Percentiles rank a stretch among this genome's conserved stretches.
Conservation (phyloP, 2,888 invertebrate genomes). For the Exocentrus adspersus region DNA sequence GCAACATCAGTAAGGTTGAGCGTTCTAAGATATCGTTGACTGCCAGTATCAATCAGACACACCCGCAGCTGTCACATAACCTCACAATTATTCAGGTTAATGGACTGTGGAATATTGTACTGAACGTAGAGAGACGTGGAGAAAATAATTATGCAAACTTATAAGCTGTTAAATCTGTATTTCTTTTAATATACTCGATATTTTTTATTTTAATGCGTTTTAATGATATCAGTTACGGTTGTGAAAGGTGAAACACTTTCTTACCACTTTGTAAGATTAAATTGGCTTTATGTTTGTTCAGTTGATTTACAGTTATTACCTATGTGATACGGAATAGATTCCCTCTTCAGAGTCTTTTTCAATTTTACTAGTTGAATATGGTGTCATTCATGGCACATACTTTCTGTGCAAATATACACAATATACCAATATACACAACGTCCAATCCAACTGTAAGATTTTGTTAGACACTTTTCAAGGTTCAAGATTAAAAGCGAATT, state of each 20-base stretch:
- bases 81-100: slow-evolving; percentile 28
- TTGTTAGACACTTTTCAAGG: too few relatives aligned
- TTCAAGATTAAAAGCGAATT: too few relatives aligned
- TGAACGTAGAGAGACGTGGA: slow-evolving; percentile 3
- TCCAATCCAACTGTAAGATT: too few relatives aligned
- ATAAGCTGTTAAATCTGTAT: neutral
- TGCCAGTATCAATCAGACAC: slow-evolving; percentile 27
- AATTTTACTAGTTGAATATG: too few relatives aligned
- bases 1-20: slow-evolving; percentile 20
- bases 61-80: slow-evolving; percentile 26
- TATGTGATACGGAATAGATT: neutral
- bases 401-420: too few relatives aligned
- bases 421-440: too few relatives aligned
- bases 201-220: neutral
- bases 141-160: slow-evolving; percentile 3
- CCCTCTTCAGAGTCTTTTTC: too few relatives aligned
- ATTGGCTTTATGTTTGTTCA: neutral
- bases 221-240: neutral
- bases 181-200: neutral
- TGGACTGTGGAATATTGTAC: slow-evolving; percentile 25
- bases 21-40: slow-evolving; percentile 21
- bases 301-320: neutral
- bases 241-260: neutral
- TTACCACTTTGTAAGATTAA: neutral
- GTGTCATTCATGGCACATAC: too few relatives aligned